Percentiles rank a stretch among this genome's conserved stretches.
phyloP scores from a whole-genome alignment of 2,113 vertebrate genomes.

The Erythrolamprus reginae region DNA sequence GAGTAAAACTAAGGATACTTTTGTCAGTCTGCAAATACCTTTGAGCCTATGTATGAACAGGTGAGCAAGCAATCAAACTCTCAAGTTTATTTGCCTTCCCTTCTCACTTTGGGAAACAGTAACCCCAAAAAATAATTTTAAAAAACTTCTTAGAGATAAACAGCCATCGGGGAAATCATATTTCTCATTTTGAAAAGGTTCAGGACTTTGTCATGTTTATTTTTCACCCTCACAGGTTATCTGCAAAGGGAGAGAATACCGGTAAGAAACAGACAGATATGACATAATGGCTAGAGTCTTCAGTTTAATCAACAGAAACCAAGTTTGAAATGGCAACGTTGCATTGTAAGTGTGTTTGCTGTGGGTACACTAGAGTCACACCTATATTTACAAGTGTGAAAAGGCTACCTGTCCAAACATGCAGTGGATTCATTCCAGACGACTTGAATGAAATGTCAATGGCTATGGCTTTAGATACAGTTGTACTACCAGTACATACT shows the following conservation, averaged over 20 bases:
- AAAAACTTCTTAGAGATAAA: not conserved
- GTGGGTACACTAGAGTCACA: not conserved
- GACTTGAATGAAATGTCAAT: not conserved
- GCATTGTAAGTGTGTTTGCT: not conserved
- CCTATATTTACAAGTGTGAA: not conserved
- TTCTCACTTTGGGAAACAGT: rapidly evolving
- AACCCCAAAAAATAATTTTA: not conserved
- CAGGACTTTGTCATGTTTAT: not conserved
- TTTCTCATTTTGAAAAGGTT: not conserved
- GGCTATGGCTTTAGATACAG: not conserved
- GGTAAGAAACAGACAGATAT: not conserved
- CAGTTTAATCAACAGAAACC: not conserved
- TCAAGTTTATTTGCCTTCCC: not conserved
- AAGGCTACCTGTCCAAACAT: not conserved
- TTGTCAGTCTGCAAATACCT: not conserved
- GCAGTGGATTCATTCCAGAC: not conserved
- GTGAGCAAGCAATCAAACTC: constrained; percentile 23
- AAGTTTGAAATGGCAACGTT: not conserved
- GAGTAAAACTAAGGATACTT: not conserved
- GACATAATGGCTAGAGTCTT: not conserved
- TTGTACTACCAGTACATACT: not conserved
- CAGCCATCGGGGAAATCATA: not conserved
- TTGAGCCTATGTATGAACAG: constrained; percentile 15
- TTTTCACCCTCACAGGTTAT: not conserved
- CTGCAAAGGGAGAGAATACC: not conserved